Evolutionary conservation across 2,797 vertebrate species (phyloP).

Genomic region (Simalia tracyae): DNA sequence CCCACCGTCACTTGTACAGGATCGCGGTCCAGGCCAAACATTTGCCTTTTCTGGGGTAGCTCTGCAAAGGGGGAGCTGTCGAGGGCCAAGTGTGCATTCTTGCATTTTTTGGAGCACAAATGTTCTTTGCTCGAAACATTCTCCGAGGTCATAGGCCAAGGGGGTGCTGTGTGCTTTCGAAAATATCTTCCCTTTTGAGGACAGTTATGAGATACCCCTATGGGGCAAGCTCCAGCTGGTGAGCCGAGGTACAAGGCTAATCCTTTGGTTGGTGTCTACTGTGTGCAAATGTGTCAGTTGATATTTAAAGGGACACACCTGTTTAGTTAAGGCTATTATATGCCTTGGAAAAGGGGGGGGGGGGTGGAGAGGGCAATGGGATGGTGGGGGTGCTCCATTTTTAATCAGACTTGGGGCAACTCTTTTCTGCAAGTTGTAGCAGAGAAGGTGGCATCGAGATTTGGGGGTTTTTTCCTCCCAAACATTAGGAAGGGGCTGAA

Average conservation of each 20-base stretch:
- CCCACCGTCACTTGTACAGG: background rate
- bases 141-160: constrained; percentile 43
- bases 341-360: constrained; percentile 46
- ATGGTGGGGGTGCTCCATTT: background rate
- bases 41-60: background rate
- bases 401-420: constrained; percentile 7
- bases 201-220: constrained; percentile 58
- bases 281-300: constrained; percentile 59
- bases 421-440: background rate
- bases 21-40: background rate
- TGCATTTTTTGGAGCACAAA: constrained; percentile 36
- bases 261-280: constrained; percentile 52
- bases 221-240: constrained; percentile 62
- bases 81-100: background rate
- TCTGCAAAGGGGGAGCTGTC: background rate
- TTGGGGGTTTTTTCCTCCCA: too few species aligned
- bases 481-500: too few species aligned
- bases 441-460: too few species aligned
- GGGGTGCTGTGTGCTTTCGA: constrained; percentile 31
- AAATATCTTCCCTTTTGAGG: constrained; percentile 49
- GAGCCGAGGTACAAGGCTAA: constrained; percentile 59
- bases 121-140: constrained; percentile 13
- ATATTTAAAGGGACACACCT: constrained; percentile 73
- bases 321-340: constrained; percentile 41
- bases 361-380: constrained; percentile 22